Base-by-base conservation (phyloP, 2,888 invertebrate genomes). In the Platycnemis pennipes region DNA sequence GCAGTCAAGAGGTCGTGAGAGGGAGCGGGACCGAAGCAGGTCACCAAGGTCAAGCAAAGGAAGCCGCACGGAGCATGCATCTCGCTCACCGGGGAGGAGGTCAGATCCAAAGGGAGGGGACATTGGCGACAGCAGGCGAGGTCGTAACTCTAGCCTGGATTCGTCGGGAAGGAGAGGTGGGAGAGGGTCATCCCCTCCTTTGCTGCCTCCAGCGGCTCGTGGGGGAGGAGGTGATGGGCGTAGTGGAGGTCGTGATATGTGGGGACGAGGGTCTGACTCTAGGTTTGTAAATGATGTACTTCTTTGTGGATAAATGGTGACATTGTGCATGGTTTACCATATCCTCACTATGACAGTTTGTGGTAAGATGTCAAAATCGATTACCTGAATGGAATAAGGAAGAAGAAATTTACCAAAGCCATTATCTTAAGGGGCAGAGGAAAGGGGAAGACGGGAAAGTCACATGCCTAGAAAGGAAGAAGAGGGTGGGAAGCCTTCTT, bases 261-360 rank as follows among this genome's bases (percentile, higher is more conserved):
- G 91, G 91, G 91, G 91, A n/a, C 56, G 91, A 91, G 91, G 91
- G 44, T 91, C 91, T 11, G 91, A 91, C 63, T 63, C 91, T 2
- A 91, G 91, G 91, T 91, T 16, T n/a, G 88, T 16, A 31, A 88
- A 31, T 31, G 31, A n/a, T n/a, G n/a, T n/a, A n/a, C n/a, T n/a
- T n/a, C n/a, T n/a, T n/a, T n/a, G n/a, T n/a, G n/a, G n/a, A n/a
- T n/a, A n/a, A n/a, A n/a, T n/a, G n/a, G n/a, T n/a, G n/a, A n/a
- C n/a, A n/a, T n/a, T n/a, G n/a, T n/a, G n/a, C n/a, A n/a, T n/a
- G n/a, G n/a, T n/a, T n/a, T n/a, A n/a, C n/a, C n/a, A n/a, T n/a
- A n/a, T n/a, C n/a, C n/a, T n/a, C n/a, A n/a, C n/a, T n/a, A n/a
- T n/a, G n/a, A n/a, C n/a, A n/a, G n/a, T n/a, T n/a, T n/a, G n/a